Base-by-base conservation (phyloP, 2,888 invertebrate genomes). In the Hedya salicella region DNA sequence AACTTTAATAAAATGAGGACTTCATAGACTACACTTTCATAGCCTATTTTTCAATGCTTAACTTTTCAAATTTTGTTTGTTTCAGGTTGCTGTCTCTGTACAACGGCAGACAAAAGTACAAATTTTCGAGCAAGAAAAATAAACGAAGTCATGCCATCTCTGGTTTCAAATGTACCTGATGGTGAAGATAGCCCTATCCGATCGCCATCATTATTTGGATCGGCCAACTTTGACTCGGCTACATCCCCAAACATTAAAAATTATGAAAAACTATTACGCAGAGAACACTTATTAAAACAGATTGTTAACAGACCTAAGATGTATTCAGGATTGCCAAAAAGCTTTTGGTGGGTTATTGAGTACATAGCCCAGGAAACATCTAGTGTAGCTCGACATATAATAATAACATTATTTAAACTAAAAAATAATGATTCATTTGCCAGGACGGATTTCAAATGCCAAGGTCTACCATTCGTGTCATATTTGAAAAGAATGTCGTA, bases 351-450 rank as follows among this genome's bases (percentile, higher is more conserved):
- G 57, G 1, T 36, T 1, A 46, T 57, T 1, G 6, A 57, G 1
- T 36, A 17, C 21, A 3, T 59, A 2, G 36, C 57, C 3, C 0
- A 48, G 6, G 17, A 49, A 6, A 21, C 21, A 21, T 30, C 14
- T 14, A 13, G 49, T 49, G 49, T 49, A 14, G 30, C 49, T 14
- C 14, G n/a, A 13, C 49, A 49, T 14, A 19, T 59, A 8, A 59
- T 59, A 6, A 59, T 59, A 1, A 59, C 57, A n/a, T 48, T 59
- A 46, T 59, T 59, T 17, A 59, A 57, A 48, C 13, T 48, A 48
- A 59, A 57, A 48, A 32, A 32, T n/a, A 59, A 59, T 14, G 32
- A 59, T n/a, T 19, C 57, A 14, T 59, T 59, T 48, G 46, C 4
- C 2, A 59, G 36, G 46, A 46, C 8, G 36, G 44, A 8, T 30